Evolutionary conservation across 2,888 invertebrate genomes (phyloP).

Genomic region (Venustoraphidia nigricollis): DNA sequence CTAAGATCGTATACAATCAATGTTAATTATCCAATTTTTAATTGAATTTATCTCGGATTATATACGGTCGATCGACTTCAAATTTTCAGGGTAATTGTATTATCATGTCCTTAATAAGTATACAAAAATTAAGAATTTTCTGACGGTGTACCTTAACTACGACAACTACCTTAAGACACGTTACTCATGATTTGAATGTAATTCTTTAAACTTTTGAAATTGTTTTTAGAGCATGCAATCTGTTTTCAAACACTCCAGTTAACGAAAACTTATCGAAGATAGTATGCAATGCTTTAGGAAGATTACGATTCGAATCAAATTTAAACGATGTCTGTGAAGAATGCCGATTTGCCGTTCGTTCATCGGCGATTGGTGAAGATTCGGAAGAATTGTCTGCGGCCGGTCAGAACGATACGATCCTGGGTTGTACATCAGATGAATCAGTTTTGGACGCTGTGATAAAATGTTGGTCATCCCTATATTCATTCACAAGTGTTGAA

Average conservation of each 20-base stretch:
- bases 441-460: constrained; percentile 41
- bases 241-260: constrained; percentile 22
- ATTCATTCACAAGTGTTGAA: constrained; percentile 55
- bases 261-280: constrained; percentile 23
- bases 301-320: constrained; percentile 19
- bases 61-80: too few relatives aligned
- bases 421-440: constrained; percentile 42
- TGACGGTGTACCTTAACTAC: too few relatives aligned
- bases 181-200: too few relatives aligned
- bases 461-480: constrained; percentile 74
- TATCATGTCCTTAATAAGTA: too few relatives aligned
- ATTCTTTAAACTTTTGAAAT: neutral
- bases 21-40: too few relatives aligned
- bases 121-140: too few relatives aligned
- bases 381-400: constrained; percentile 65
- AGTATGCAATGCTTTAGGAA: constrained; percentile 21
- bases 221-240: constrained; percentile 24
- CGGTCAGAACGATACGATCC: constrained; percentile 67
- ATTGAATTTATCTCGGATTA: too few relatives aligned
- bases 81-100: too few relatives aligned
- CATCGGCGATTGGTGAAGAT: constrained; percentile 64
- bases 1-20: too few relatives aligned
- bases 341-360: constrained; percentile 47
- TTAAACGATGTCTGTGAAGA: constrained; percentile 19
- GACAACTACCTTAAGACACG: too few relatives aligned